phyloP scores from a whole-genome alignment of 2,113 vertebrate species.

The Eptesicus fuscus region DNA sequence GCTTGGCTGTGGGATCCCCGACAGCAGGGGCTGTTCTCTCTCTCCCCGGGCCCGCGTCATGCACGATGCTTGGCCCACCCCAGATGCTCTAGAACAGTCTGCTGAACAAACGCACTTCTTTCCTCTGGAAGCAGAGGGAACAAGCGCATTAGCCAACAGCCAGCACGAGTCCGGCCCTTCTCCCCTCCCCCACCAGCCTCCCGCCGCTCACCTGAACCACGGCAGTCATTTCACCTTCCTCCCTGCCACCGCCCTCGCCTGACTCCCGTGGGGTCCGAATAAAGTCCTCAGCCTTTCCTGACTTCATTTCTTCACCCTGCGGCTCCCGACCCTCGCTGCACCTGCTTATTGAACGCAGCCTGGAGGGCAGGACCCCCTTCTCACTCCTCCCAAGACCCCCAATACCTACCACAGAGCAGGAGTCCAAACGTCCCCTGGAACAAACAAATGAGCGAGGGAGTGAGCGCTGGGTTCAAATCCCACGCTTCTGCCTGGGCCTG shows the following conservation, averaged over 20 bases:
- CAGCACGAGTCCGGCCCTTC: accelerated
- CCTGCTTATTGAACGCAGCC: background rate
- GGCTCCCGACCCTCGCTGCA: accelerated
- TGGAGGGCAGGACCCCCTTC: background rate
- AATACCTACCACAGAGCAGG: background rate
- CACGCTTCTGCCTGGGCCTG: background rate
- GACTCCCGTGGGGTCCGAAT: background rate
- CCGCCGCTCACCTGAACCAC: background rate
- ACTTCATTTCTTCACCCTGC: background rate
- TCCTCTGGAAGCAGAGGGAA: background rate
- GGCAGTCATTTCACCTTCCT: background rate
- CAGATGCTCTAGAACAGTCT: background rate
- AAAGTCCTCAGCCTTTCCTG: background rate
- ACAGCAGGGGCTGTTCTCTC: background rate
- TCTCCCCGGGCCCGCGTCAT: background rate
- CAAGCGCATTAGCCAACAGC: background rate
- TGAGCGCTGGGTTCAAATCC: background rate
- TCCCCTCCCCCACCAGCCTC: background rate
- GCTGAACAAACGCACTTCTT: background rate
- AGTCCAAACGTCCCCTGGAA: background rate
- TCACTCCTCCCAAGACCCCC: background rate
- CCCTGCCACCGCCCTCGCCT: background rate
- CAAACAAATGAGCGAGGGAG: background rate
- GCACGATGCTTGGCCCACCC: background rate
- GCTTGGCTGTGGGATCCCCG: background rate